A percentile compares a stretch with the other conserved stretches of the same genome.
phyloP scores from a whole-genome alignment of 2,888 invertebrate species.

The Malthinus flaveolus region DNA sequence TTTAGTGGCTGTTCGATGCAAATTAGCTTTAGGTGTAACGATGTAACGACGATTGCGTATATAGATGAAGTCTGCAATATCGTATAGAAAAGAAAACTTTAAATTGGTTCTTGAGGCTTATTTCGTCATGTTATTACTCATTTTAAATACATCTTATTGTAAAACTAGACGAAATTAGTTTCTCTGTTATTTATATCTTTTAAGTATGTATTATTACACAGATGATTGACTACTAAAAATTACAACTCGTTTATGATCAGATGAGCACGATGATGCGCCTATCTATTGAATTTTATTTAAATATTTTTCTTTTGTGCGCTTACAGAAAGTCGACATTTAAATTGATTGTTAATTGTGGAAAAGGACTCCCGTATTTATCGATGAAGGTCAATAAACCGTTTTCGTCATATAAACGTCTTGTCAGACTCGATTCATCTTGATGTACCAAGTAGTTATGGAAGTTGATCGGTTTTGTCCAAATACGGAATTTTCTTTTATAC shows the following conservation, averaged over 20 bases:
- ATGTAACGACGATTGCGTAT: no score
- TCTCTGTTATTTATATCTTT: neutral
- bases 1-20: no score
- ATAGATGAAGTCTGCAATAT: no score
- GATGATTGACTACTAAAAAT: no score
- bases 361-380: conserved; percentile 2
- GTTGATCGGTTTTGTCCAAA: conserved; percentile 16
- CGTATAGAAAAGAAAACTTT: neutral
- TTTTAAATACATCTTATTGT: conserved; percentile 7
- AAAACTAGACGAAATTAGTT: conserved; percentile 1
- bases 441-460: conserved; percentile 1
- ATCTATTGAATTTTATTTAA: no score
- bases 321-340: no score
- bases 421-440: conserved; percentile 12
- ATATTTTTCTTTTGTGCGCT: no score
- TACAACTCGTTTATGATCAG: no score
- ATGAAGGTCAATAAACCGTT: conserved; percentile 22
- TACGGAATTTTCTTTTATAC: conserved; percentile 1
- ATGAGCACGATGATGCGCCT: no score
- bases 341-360: neutral
- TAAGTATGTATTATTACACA: no score
- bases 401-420: conserved; percentile 13
- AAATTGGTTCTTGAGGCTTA: neutral
- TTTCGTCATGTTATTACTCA: conserved; percentile 5
- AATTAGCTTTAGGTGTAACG: no score